phyloP scores from a whole-genome alignment of 2,888 invertebrate species.

The Amiota mariae region DNA sequence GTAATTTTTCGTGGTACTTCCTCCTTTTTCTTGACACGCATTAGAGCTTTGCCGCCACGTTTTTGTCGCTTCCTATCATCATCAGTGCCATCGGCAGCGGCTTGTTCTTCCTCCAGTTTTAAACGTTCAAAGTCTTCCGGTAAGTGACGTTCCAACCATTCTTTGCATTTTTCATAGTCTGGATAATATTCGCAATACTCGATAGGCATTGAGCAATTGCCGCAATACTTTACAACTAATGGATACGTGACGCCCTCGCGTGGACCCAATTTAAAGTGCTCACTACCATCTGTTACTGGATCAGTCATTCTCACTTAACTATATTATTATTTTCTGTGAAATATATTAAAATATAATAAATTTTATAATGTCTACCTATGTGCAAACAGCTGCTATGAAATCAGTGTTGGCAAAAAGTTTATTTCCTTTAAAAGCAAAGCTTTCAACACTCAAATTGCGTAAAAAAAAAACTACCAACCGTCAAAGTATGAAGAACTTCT shows the following conservation, averaged over 20 bases:
- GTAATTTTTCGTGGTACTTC: constrained; percentile 89
- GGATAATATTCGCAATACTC: constrained; percentile 99
- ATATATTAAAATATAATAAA: constrained; percentile 10
- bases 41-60: constrained; percentile 95
- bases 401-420: no score
- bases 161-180: constrained; percentile 96
- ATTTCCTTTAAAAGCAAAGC: no score
- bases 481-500: no score
- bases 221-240: constrained; percentile 89
- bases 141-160: constrained; percentile 95
- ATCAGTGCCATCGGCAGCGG: constrained; percentile 84
- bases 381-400: no score
- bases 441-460: no score
- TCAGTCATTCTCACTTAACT: constrained; percentile 75
- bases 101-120: constrained; percentile 76
- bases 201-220: constrained; percentile 95
- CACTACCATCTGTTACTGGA: constrained; percentile 76
- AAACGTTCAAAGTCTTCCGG: constrained; percentile 95
- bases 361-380: not conserved
- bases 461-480: no score
- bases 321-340: not conserved
- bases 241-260: constrained; percentile 87
- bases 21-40: constrained; percentile 95
- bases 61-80: constrained; percentile 97
- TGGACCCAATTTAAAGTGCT: constrained; percentile 78